Percentiles rank a stretch among this genome's conserved stretches.
Conservation (phyloP, 1,140 invertebrate species). For the Sogatella furcifera region DNA sequence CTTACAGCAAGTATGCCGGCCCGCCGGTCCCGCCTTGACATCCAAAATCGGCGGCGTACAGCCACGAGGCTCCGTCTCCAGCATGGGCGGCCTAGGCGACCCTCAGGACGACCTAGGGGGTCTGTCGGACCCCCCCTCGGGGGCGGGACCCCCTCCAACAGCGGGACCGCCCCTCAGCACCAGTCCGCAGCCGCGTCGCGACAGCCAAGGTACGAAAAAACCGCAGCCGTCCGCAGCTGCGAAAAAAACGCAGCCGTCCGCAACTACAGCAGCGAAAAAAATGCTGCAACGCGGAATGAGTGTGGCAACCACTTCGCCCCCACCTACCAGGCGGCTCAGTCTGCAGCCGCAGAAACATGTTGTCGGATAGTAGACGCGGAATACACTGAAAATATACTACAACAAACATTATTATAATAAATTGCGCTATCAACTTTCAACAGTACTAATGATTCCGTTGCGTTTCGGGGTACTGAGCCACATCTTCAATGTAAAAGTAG, state of each 20-base stretch:
- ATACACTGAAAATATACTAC: no score
- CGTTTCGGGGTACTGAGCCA: no score
- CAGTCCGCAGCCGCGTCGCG: conserved; percentile 25
- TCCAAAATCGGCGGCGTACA: conserved; percentile 35
- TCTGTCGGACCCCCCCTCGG: background rate
- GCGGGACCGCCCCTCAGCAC: conserved; percentile 11
- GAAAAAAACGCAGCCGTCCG: no score
- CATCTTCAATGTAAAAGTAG: no score
- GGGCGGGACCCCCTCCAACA: conserved; percentile 10
- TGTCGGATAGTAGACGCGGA: conserved; percentile 5
- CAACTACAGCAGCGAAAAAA: no score
- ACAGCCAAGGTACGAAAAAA: conserved; percentile 32
- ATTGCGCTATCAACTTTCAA: no score
- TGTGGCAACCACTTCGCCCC: no score
- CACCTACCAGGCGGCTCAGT: conserved; percentile 10
- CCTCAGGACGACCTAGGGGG: background rate
- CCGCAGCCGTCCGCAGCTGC: no score
- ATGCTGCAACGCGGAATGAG: no score
- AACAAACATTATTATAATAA: no score
- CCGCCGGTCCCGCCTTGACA: background rate
- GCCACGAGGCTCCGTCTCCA: conserved; percentile 37
- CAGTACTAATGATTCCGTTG: no score
- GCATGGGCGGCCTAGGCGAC: conserved; percentile 11
- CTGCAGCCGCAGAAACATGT: conserved; percentile 18
- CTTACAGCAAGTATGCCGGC: conserved; percentile 13